A percentile compares a stretch with the other conserved stretches of the same genome.
Evolutionary conservation across 2,888 invertebrate species (phyloP).

Genomic region (Pomacea canaliculata): DNA sequence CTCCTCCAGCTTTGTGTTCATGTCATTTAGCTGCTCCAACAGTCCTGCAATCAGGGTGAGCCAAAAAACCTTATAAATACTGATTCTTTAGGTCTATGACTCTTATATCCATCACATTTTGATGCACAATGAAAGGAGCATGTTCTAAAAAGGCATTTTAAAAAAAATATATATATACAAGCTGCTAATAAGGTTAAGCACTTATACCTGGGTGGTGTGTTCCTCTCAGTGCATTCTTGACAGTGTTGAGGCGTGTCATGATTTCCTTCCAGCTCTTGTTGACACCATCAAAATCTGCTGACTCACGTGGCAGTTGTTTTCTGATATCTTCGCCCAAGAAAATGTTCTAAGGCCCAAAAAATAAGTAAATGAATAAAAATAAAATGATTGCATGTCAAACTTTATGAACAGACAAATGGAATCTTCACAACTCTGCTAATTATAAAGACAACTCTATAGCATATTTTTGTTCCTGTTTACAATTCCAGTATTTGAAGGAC

Average conservation of each 20-base stretch:
- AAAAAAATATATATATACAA: too few relatives aligned
- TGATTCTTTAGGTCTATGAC: too few relatives aligned
- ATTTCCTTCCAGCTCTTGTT: constrained; percentile 81
- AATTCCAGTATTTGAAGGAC: too few relatives aligned
- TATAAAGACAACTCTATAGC: too few relatives aligned
- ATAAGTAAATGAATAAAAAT: background rate
- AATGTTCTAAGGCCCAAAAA: constrained; percentile 76
- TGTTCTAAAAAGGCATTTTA: too few relatives aligned
- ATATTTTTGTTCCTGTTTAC: too few relatives aligned
- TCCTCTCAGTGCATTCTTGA: constrained; percentile 69
- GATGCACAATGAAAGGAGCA: too few relatives aligned
- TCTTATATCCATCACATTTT: too few relatives aligned
- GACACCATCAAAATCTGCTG: constrained; percentile 80
- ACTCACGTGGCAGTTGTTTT: constrained; percentile 80
- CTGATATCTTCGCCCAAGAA: constrained; percentile 89
- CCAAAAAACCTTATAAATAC: too few relatives aligned
- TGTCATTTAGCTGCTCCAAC: constrained; percentile 78
- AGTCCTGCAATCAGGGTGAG: constrained; percentile 69
- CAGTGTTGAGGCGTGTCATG: constrained; percentile 71
- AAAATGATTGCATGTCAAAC: background rate
- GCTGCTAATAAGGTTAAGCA: background rate
- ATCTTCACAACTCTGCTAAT: too few relatives aligned
- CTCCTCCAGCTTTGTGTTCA: constrained; percentile 82
- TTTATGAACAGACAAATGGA: background rate
- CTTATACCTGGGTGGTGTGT: constrained; percentile 68